A percentile compares a stretch with the other conserved stretches of the same genome.
phyloP scores from a whole-genome alignment of 2,113 vertebrate genomes.

The Sus scrofa region T2T-Sscrofa CM000819.6:18220001-18220500 shows the following conservation, averaged over 20 bases:
- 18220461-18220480: constrained; percentile 3
- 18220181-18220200: constrained; percentile 86
- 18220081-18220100: constrained; percentile 53
- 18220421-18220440: not conserved
- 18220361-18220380: constrained; percentile 16
- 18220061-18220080: constrained; percentile 29
- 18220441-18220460: constrained; percentile 59
- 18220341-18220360: constrained; percentile 71
- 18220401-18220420: constrained; percentile 9
- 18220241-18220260: constrained; percentile 79
- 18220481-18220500: constrained; percentile 72
- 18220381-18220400: constrained; percentile 57
- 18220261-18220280: constrained; percentile 82
- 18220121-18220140: constrained; percentile 87
- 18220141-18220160: constrained; percentile 85
- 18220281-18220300: constrained; percentile 73
- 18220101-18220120: constrained; percentile 66
- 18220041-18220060: fast-evolving
- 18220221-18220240: constrained; percentile 80
- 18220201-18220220: constrained; percentile 72
- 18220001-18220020: constrained; percentile 38
- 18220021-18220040: constrained; percentile 34
- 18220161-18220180: constrained; percentile 88
- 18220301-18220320: constrained; percentile 73
- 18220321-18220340: constrained; percentile 76